Conservation (phyloP, 2,888 invertebrate species). For the Monopis laevigella region DNA sequence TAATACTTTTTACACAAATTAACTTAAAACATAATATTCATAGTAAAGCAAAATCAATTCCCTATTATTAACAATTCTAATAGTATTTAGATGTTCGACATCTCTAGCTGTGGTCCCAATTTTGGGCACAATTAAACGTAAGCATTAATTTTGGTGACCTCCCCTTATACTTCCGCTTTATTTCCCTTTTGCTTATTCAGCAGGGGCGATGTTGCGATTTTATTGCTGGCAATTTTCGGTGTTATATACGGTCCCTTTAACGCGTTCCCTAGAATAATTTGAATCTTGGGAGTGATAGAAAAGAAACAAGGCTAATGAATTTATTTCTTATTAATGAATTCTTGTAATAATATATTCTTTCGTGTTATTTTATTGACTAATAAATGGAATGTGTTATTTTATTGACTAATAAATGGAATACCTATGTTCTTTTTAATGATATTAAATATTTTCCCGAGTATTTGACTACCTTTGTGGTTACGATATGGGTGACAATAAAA, state of each 20-base stretch:
- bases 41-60: no score
- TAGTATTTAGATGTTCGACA: constrained; percentile 29
- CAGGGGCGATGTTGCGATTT: constrained; percentile 46
- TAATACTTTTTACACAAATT: no score
- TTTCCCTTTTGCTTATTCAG: constrained; percentile 64
- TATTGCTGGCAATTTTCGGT: constrained; percentile 56
- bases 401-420: no score
- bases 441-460: no score
- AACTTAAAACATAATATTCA: no score
- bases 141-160: constrained; percentile 59
- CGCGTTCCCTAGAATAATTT: constrained; percentile 50
- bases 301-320: constrained; percentile 48
- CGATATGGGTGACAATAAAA: no score
- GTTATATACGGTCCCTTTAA: constrained; percentile 52
- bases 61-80: constrained; percentile 9
- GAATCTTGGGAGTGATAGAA: constrained; percentile 46
- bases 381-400: no score
- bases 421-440: no score
- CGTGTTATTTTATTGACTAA: no score
- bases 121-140: constrained; percentile 57
- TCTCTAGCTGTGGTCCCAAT: constrained; percentile 41
- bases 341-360: constrained; percentile 23
- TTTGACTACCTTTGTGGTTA: no score
- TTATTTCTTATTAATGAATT: constrained; percentile 26
- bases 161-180: constrained; percentile 40